Base-by-base conservation (phyloP, 1,140 invertebrate species). In the Hyphantria cunea region DNA sequence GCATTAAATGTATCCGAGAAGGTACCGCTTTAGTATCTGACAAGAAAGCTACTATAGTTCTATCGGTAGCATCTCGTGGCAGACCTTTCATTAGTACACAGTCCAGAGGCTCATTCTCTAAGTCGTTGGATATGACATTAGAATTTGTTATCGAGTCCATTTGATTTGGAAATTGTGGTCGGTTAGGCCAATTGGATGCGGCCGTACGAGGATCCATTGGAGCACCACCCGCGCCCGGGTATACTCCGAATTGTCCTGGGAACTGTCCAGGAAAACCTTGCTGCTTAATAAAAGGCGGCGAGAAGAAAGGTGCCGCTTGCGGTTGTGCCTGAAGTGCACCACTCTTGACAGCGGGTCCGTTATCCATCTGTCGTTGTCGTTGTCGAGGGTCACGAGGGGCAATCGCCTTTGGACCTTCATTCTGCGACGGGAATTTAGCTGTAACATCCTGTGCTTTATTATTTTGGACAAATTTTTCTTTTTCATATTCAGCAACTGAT, bases 31-130 rank as follows among this genome's bases (percentile, higher is more conserved):
- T 94, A 13, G 95, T 94, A 45, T 96, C 94, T 0, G 94, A 93
- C 67, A 97, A 95, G 70, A 97, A 97, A 47, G 96, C 95, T 0
- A 94, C 92, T 15, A 98, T 94, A 64, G 97, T 96, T 6, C 94
- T 91, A 50, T 96, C 95, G 6, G 92, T 94, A 0, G 95, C 94
- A 25, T 94, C 93, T 42, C 93, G 92, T 0, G 96, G 96, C n/a
- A 97, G 82, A 17, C 95, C 95, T 47, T 94, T 93, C 66, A 98
- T 92, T 6, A 95, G 92, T 0, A 97, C 92, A 66, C 95, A 96
- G 69, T 95, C 94, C 0, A 88, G 68, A 0, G 76, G 71, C 49
- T 85, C 82, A 0, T 86, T 78, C 6, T 83, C 82, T 39, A 76
- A 56, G 31, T 84, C 70, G 3, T 74, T 69, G n/a, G 63, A 69